phyloP scores from a whole-genome alignment of 2,797 vertebrate species.

The Macrochelys suwanniensis region DNA sequence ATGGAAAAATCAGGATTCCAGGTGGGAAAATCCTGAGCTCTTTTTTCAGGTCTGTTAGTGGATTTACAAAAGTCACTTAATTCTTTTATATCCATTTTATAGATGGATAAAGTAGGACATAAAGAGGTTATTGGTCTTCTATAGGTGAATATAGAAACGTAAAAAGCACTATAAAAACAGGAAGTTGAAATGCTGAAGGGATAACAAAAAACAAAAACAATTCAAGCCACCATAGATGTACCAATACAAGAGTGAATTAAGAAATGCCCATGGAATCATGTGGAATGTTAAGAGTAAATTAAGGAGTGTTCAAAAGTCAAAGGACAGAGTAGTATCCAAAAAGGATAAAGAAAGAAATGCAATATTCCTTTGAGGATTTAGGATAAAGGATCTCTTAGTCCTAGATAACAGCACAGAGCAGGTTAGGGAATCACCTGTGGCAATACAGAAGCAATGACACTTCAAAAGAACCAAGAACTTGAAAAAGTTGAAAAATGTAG shows the following conservation, averaged over 20 bases:
- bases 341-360: slow-evolving; percentile 39
- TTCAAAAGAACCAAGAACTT: slow-evolving; percentile 64
- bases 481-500: slow-evolving; percentile 67
- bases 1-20: not conserved
- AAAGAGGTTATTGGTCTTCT: slow-evolving; percentile 43
- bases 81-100: not conserved
- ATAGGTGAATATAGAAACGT: slow-evolving; percentile 53
- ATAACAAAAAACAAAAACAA: slow-evolving; percentile 3
- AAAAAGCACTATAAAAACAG: slow-evolving; percentile 58
- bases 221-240: slow-evolving; percentile 32
- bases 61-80: not conserved
- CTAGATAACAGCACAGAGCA: slow-evolving; percentile 58
- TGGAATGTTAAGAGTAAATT: slow-evolving; percentile 58
- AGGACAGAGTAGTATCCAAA: slow-evolving; percentile 37
- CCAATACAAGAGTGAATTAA: slow-evolving; percentile 54
- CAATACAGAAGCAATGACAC: slow-evolving; percentile 36
- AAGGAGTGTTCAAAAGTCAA: slow-evolving; percentile 31
- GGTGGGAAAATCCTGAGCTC: not conserved
- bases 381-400: slow-evolving; percentile 59
- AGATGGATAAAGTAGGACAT: not conserved
- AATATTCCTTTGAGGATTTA: slow-evolving; percentile 61
- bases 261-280: slow-evolving; percentile 37
- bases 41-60: not conserved
- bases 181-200: slow-evolving; percentile 60
- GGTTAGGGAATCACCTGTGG: slow-evolving; percentile 57